Conservation (phyloP, 1,140 invertebrate species). For the Andricus grossulariae region DNA sequence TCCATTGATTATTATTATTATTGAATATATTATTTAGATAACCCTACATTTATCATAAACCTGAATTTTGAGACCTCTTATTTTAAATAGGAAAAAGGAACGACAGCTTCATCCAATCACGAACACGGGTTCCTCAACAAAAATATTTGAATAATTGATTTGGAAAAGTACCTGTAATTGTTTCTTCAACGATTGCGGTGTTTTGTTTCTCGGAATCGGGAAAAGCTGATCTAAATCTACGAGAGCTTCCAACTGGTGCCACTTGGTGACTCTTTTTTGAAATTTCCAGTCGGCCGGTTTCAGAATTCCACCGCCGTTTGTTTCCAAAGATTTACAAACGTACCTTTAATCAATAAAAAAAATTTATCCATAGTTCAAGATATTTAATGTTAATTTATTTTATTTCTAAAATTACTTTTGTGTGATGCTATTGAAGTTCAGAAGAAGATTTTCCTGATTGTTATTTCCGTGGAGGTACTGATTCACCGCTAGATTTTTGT, state of each 20-base stretch:
- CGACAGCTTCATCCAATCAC: too few relatives aligned
- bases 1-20: too few relatives aligned
- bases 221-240: constrained; percentile 83
- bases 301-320: constrained; percentile 60
- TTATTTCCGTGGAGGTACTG: constrained; percentile 78
- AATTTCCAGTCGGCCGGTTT: constrained; percentile 82
- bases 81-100: too few relatives aligned
- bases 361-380: constrained; percentile 3
- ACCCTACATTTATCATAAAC: too few relatives aligned
- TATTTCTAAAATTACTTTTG: constrained; percentile 64
- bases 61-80: too few relatives aligned
- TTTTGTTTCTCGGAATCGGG: constrained; percentile 76
- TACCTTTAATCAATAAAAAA: constrained; percentile 56
- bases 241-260: constrained; percentile 83
- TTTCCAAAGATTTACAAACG: constrained; percentile 68
- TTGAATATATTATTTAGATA: too few relatives aligned
- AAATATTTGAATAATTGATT: too few relatives aligned
- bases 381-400: constrained; percentile 31
- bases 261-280: constrained; percentile 78
- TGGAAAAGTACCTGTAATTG: constrained; percentile 79
- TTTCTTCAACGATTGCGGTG: constrained; percentile 79
- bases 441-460: constrained; percentile 73
- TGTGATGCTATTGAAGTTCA: constrained; percentile 75
- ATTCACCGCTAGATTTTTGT: constrained; percentile 77
- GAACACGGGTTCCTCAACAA: too few relatives aligned